Evolutionary conservation across 2,888 invertebrate genomes (phyloP), one percentile per base, ranked within the genome.

Genomic region (Scaptodrosophila latifasciaeformis): DNA sequence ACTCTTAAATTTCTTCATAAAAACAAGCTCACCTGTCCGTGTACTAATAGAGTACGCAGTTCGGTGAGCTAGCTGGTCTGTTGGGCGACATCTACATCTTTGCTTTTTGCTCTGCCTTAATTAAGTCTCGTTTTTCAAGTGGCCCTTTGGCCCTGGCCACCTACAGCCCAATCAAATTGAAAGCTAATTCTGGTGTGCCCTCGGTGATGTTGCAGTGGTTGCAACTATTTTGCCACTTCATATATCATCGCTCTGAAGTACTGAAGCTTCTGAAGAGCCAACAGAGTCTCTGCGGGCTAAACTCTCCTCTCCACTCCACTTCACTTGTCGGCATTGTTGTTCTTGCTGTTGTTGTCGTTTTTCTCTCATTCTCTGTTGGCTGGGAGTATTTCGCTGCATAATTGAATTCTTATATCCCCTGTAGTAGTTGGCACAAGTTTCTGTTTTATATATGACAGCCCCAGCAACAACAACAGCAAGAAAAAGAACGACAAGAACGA

Each of bases 351-450:
- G 18, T 21, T 42, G 17, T 21, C 9, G 15, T 21, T 30, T 42
- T 17, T 9, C n/a, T 49, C 19, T 30, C 27, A 24, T 49, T 43
- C 10, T 35, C 27, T 44, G 44, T 37, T 35, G 35, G 51, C 37
- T 35, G 35, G 51, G 35, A 80, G 76, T 77, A 75, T 72, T 74
- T 65, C 64, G 67, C 60, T 75, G 77, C 70, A 75, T 79, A 76
- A 75, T 76, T 76, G 80, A 75, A 79, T 72, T 67, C 80, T 77
- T 72, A 72, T 65, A n/a, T 65, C 71, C 55, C 49, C 10, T n/a
- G 21, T 7, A 18, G 48, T 17, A 19, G 19, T 4, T 40, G n/a
- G 35, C 39, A 6, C 10, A 3, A 34, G 15, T 50, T 34, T 49
- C 39, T 42, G 31, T 42, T 30, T 49, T 42, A 40, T 40, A 39